Evolutionary conservation across 2,113 vertebrate species (phyloP).

Genomic region (Scartelaos histophorus): DNA sequence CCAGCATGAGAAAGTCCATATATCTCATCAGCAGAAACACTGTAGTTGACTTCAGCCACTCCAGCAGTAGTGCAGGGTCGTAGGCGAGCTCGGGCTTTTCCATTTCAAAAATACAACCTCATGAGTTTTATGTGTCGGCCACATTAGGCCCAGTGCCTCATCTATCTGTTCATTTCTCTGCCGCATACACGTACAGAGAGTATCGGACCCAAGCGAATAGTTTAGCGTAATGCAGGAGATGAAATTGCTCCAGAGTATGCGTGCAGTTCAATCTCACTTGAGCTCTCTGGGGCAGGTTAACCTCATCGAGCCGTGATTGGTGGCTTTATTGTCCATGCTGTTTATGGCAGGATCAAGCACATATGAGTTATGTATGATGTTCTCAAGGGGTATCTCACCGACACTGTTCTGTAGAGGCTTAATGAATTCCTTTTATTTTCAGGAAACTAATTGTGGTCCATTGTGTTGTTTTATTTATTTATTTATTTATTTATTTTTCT

Average conservation of each 20-base stretch:
- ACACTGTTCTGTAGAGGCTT: not conserved
- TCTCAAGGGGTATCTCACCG: not conserved
- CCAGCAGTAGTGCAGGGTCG: not conserved
- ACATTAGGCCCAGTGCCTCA: conserved; percentile 4
- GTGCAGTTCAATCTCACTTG: conserved; percentile 51
- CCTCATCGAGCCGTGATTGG: conserved; percentile 50
- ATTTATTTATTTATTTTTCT: too few species aligned
- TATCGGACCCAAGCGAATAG: conserved; percentile 37
- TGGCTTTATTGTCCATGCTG: conserved; percentile 43
- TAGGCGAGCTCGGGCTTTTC: conserved; percentile 9
- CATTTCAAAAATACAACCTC: conserved; percentile 17
- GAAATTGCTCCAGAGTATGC: conserved; percentile 59
- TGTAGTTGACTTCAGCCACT: conserved; percentile 9
- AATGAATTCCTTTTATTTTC: not conserved
- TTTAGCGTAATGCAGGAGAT: conserved; percentile 48
- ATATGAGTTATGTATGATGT: conserved; percentile 6
- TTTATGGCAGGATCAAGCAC: conserved; percentile 34
- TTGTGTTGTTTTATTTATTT: too few species aligned
- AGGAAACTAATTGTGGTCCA: not conserved
- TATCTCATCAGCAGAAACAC: conserved; percentile 12
- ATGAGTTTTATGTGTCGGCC: conserved; percentile 17
- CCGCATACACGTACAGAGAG: conserved; percentile 25
- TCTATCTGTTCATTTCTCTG: conserved; percentile 39
- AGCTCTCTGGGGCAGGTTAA: conserved; percentile 38
- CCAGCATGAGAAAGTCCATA: not conserved